Evolutionary conservation across 2,888 invertebrate genomes (phyloP).

Genomic region (Ischnus inquisitorius): DNA sequence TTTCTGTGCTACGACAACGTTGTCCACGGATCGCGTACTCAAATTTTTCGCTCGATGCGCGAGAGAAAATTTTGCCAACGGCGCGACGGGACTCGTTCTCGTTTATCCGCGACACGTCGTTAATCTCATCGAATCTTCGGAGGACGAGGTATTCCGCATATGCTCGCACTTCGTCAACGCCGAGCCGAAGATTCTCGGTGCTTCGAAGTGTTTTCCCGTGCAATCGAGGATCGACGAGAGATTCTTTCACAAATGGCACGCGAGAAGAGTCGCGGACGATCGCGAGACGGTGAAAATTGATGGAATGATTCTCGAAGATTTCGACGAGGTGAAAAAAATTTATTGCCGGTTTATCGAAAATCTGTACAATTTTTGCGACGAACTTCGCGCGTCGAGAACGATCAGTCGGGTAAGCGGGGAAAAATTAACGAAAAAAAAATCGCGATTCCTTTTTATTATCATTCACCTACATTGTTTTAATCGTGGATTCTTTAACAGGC

Average conservation of each 20-base stretch:
- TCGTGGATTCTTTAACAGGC: constrained; percentile 57
- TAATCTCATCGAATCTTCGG: constrained; percentile 69
- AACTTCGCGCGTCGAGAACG: constrained; percentile 51
- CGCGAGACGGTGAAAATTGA: background rate
- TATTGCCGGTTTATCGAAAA: constrained; percentile 52
- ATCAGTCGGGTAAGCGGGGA: constrained; percentile 63
- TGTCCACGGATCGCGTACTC: constrained; percentile 51
- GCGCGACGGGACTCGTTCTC: constrained; percentile 67
- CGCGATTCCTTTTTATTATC: background rate
- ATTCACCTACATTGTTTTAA: background rate
- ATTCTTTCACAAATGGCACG: constrained; percentile 70
- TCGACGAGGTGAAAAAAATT: constrained; percentile 51
- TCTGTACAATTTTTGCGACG: constrained; percentile 66
- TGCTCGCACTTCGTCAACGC: constrained; percentile 57
- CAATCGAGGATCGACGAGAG: constrained; percentile 62
- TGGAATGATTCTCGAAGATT: constrained; percentile 23
- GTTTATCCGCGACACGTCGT: constrained; percentile 65
- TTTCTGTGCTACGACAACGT: constrained; percentile 54
- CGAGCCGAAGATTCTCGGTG: constrained; percentile 41
- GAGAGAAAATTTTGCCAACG: constrained; percentile 59
- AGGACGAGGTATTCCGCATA: constrained; percentile 66
- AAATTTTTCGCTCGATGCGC: constrained; percentile 59
- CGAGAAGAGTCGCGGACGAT: constrained; percentile 43
- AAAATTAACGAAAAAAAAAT: background rate
- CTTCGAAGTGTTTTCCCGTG: constrained; percentile 68